phyloP scores from a whole-genome alignment of 2,888 invertebrate genomes.

The Epinotia bilunana region DNA sequence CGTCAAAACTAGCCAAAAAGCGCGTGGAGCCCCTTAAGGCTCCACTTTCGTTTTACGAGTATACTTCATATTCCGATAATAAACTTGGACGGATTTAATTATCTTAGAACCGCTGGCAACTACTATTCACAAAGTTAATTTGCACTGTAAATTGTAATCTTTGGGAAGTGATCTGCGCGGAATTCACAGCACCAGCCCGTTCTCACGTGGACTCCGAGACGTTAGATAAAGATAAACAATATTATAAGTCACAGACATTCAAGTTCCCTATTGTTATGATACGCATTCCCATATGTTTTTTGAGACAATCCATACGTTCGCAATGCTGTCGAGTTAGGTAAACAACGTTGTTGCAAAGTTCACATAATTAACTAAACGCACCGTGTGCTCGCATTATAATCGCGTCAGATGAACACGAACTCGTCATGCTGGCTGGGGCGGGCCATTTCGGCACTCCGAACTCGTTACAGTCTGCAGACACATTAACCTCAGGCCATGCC shows the following conservation, averaged over 20 bases:
- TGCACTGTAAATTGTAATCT: constrained; percentile 39
- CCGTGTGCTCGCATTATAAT: constrained; percentile 44
- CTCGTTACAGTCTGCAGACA: constrained; percentile 4
- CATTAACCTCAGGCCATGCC: constrained; percentile 20
- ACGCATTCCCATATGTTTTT: constrained; percentile 47
- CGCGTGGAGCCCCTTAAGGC: too few species aligned
- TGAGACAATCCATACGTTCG: constrained; percentile 33
- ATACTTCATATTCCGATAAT: constrained; percentile 5
- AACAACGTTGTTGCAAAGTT: constrained; percentile 45
- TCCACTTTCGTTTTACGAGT: constrained; percentile 2
- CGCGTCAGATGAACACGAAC: constrained; percentile 30
- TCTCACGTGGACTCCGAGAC: constrained; percentile 42
- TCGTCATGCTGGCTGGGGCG: constrained; percentile 16
- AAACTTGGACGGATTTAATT: constrained; percentile 35
- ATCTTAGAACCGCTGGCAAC: constrained; percentile 17
- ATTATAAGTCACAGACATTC: constrained; percentile 44
- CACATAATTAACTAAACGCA: constrained; percentile 47
- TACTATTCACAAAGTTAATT: constrained; percentile 33
- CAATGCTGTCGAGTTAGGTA: constrained; percentile 33
- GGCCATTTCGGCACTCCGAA: constrained; percentile 20
- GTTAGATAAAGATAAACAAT: constrained; percentile 40
- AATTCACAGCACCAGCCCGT: constrained; percentile 36
- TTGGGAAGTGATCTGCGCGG: constrained; percentile 41
- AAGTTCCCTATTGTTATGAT: constrained; percentile 46
- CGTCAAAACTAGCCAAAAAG: too few species aligned